Evolutionary conservation across 2,113 vertebrate genomes (phyloP).

Genomic region (Heterocephalus glaber): DNA sequence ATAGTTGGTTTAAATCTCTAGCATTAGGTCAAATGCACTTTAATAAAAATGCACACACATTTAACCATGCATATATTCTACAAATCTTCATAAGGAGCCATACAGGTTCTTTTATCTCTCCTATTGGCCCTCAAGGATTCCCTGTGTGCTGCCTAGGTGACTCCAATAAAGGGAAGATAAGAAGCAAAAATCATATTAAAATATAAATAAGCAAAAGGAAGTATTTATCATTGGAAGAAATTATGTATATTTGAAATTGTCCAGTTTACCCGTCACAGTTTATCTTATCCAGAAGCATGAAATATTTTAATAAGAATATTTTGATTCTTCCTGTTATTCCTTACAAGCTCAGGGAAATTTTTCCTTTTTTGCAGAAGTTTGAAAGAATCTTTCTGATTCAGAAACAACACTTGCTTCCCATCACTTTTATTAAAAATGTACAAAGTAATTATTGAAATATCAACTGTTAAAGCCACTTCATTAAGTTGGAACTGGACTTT

Average conservation of each 20-base stretch:
- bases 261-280: background rate
- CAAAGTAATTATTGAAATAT: constrained; percentile 21
- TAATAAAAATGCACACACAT: background rate
- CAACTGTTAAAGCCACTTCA: constrained; percentile 51
- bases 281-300: background rate
- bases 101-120: background rate
- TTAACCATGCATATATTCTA: background rate
- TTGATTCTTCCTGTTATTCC: background rate
- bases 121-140: background rate
- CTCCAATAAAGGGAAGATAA: background rate
- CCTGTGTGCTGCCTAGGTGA: background rate
- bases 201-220: constrained; percentile 27
- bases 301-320: background rate
- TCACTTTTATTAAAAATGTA: constrained; percentile 37
- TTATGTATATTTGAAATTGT: background rate
- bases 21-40: background rate
- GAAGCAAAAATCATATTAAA: background rate
- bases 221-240: constrained; percentile 26
- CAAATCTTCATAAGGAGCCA: background rate
- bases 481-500: constrained; percentile 21
- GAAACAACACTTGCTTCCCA: background rate
- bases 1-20: constrained; percentile 3
- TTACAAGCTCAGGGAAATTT: background rate
- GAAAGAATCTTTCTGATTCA: constrained; percentile 23
- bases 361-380: background rate